Evolutionary conservation across 2,888 invertebrate genomes (phyloP).

Genomic region (Abrostola tripartita): DNA sequence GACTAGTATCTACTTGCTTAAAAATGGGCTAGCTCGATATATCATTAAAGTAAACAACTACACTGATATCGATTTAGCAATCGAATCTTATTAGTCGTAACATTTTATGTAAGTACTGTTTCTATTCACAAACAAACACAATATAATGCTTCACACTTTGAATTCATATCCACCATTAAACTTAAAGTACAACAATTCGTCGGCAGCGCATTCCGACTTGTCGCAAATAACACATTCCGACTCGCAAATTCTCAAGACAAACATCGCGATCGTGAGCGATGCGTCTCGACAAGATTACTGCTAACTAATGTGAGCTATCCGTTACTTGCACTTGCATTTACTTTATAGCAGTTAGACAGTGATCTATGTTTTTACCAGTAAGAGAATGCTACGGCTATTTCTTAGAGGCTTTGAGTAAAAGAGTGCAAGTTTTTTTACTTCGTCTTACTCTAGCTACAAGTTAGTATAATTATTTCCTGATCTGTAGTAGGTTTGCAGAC

Average conservation of each 20-base stretch:
- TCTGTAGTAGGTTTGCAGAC: no score
- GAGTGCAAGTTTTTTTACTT: not conserved
- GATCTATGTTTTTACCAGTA: not conserved
- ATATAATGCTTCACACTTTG: no score
- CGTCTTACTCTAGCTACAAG: no score
- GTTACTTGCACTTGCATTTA: conserved; percentile 1
- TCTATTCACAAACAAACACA: no score
- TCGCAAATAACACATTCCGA: not conserved
- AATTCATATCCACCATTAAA: no score
- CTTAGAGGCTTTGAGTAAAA: not conserved
- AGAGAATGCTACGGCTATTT: not conserved
- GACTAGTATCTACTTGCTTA: no score
- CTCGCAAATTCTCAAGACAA: conserved; percentile 39
- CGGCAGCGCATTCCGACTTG: conserved; percentile 12
- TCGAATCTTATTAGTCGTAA: no score
- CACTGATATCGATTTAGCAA: no score
- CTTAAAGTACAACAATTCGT: conserved; percentile 41
- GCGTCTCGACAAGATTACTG: conserved; percentile 37
- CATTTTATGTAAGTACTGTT: no score
- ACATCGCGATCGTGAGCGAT: conserved; percentile 22
- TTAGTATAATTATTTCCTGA: no score
- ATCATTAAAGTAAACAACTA: no score
- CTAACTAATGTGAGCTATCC: conserved; percentile 33
- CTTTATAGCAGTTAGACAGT: conserved; percentile 1
- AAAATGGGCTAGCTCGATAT: no score